phyloP scores from a whole-genome alignment of 2,888 invertebrate genomes.

The Trachelus troglodyta region DNA sequence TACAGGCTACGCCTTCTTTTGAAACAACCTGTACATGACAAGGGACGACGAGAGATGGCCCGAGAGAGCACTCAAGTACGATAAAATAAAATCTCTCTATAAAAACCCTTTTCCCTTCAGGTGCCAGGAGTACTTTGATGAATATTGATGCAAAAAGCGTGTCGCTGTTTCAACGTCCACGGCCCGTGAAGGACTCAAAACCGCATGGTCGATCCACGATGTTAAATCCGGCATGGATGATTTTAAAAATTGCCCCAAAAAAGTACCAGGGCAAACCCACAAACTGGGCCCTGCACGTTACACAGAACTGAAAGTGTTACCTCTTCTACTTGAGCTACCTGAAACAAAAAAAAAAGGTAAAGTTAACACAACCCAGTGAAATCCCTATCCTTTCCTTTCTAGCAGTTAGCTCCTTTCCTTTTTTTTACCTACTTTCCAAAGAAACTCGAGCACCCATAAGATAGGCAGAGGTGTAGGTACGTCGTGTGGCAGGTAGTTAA shows the following conservation, averaged over 20 bases:
- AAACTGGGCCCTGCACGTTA: neutral
- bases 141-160: neutral
- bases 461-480: neutral
- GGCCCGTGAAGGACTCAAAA: neutral
- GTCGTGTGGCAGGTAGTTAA: slow-evolving; percentile 7
- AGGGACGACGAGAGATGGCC: neutral
- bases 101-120: neutral
- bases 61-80: neutral
- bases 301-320: neutral
- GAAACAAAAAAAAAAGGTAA: neutral
- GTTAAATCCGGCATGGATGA: neutral
- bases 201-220: neutral
- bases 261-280: neutral
- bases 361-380: neutral
- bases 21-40: neutral
- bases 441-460: neutral
- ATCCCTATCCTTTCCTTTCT: neutral
- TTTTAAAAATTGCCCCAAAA: neutral
- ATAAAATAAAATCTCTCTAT: neutral
- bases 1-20: neutral
- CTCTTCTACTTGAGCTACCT: neutral
- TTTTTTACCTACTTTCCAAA: neutral
- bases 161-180: neutral
- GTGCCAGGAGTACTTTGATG: neutral
- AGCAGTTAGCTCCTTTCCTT: neutral